phyloP scores from a whole-genome alignment of 2,113 vertebrate species.

The Pongo pygmaeus region DNA sequence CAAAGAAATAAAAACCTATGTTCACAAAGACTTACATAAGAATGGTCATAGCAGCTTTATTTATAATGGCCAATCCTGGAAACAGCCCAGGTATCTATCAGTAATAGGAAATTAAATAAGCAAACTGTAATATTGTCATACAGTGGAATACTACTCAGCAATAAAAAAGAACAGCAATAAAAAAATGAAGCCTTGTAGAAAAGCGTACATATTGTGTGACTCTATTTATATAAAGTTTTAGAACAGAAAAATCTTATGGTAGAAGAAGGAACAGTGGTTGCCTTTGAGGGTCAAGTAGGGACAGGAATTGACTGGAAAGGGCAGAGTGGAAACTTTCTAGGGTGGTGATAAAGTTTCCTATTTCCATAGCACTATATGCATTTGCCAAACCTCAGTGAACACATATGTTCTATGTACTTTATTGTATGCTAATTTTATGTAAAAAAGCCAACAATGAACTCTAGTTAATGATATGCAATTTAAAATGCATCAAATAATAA shows the following conservation, averaged over 20 bases:
- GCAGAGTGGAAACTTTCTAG: neutral
- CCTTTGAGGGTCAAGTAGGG: neutral
- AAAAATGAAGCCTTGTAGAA: neutral
- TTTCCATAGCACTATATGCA: neutral
- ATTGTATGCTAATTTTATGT: neutral
- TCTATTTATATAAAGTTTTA: slow-evolving; percentile 7
- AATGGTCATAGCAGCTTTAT: slow-evolving; percentile 54
- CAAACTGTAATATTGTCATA: neutral
- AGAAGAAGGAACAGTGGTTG: neutral
- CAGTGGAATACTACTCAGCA: neutral
- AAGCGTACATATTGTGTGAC: neutral
- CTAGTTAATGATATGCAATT: neutral
- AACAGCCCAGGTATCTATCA: slow-evolving; percentile 30
- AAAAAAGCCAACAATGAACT: neutral
- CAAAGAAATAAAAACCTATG: slow-evolving; percentile 31
- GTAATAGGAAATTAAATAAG: slow-evolving; percentile 14
- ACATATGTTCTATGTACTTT: neutral
- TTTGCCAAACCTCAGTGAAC: neutral
- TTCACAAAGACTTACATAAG: slow-evolving; percentile 2
- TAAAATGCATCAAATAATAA: neutral
- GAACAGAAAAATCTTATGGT: neutral
- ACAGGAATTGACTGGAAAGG: neutral
- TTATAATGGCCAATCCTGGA: neutral
- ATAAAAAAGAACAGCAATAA: neutral
- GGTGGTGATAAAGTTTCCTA: neutral